Percentiles rank a stretch among this genome's conserved stretches.
phyloP scores from a whole-genome alignment of 1,140 invertebrate species.

The Mya arenaria region DNA sequence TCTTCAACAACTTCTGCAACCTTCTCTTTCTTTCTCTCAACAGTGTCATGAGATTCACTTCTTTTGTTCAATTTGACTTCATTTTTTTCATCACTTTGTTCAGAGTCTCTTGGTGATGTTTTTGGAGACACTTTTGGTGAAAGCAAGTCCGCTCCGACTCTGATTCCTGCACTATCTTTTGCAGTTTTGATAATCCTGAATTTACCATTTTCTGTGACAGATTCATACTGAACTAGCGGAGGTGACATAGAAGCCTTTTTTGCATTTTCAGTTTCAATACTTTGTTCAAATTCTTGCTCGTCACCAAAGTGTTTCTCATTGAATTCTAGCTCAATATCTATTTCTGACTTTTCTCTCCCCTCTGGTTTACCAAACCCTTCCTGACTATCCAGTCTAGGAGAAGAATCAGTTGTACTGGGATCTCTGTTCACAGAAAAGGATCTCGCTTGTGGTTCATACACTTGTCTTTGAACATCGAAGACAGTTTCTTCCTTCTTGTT shows the following conservation, averaged over 20 bases:
- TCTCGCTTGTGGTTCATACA: conserved; percentile 38
- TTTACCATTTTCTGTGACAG: conserved; percentile 46
- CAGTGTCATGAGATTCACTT: neutral
- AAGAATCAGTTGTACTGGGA: conserved; percentile 40
- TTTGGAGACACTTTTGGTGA: conserved; percentile 36
- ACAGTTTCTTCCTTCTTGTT: neutral
- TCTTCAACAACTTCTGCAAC: neutral
- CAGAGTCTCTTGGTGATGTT: conserved; percentile 20
- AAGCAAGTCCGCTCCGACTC: neutral
- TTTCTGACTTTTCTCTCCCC: neutral
- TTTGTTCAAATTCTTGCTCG: neutral
- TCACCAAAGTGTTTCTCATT: neutral
- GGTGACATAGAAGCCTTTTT: conserved; percentile 18
- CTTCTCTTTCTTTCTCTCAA: neutral
- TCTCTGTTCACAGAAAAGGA: conserved; percentile 41
- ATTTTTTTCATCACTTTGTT: neutral
- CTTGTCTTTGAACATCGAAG: conserved; percentile 45
- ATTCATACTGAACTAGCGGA: conserved; percentile 50
- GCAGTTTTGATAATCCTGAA: conserved; percentile 51
- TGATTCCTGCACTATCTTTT: conserved; percentile 26
- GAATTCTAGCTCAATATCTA: neutral
- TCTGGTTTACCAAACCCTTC: neutral
- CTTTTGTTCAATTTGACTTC: neutral
- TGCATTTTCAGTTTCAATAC: neutral
- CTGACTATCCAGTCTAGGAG: conserved; percentile 17